phyloP scores from a whole-genome alignment of 2,797 vertebrate species.

The Sphenopsis melanotis region DNA sequence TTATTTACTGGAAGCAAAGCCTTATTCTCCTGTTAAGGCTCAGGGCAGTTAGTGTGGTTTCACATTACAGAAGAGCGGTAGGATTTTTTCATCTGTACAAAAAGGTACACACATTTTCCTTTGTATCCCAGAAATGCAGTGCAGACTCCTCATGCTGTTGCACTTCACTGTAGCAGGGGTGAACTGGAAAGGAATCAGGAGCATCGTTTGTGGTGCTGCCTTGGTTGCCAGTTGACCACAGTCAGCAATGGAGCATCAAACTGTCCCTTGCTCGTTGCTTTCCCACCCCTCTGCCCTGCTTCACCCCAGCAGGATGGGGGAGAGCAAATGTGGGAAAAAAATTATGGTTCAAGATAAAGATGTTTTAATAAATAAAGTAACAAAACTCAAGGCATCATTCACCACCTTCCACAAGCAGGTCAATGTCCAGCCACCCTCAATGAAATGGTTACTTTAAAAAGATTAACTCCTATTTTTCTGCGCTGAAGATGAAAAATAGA shows the following conservation, averaged over 20 bases:
- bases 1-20: not conserved
- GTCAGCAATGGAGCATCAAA: not conserved
- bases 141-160: not conserved
- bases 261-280: not conserved
- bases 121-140: not conserved
- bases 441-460: not conserved
- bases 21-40: not conserved
- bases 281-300: not conserved
- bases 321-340: not conserved
- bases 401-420: not conserved
- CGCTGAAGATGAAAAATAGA: not conserved
- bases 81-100: not conserved
- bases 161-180: not conserved
- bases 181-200: not conserved
- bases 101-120: not conserved
- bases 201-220: not conserved
- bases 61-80: not conserved
- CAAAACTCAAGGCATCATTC: not conserved
- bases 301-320: not conserved
- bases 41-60: not conserved
- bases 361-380: not conserved
- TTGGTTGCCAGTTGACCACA: not conserved
- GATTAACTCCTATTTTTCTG: not conserved
- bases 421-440: accelerated
- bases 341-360: not conserved